Conservation (phyloP, 2,888 invertebrate species). For the Lymantria monacha region DNA sequence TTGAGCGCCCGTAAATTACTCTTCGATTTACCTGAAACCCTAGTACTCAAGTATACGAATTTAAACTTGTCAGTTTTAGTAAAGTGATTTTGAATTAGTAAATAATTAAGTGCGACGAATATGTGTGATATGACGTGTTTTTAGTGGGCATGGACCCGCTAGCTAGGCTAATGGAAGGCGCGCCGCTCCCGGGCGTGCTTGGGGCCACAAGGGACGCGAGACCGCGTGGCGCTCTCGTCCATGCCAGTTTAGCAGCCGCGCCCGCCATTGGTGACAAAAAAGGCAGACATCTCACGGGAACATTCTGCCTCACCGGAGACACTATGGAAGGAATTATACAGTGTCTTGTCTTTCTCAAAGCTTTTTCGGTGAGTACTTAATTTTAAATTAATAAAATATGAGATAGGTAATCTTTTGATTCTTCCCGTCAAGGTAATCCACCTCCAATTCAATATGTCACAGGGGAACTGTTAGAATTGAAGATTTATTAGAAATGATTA, state of each 20-base stretch:
- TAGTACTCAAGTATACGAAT: conserved; percentile 14
- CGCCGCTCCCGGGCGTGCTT: conserved; percentile 83
- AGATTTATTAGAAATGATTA: conserved; percentile 31
- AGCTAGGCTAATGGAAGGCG: conserved; percentile 90
- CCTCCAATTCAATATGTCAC: conserved; percentile 20
- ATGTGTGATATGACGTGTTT: conserved; percentile 25
- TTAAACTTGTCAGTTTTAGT: not conserved
- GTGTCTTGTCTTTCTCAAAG: conserved; percentile 95
- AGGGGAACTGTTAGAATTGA: conserved; percentile 30
- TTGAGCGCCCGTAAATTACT: conserved; percentile 40
- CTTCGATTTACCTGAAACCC: conserved; percentile 4
- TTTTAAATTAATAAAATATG: not conserved
- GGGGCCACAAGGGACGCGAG: conserved; percentile 80
- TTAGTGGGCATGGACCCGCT: conserved; percentile 88
- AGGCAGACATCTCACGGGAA: conserved; percentile 92
- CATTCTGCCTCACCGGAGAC: conserved; percentile 94
- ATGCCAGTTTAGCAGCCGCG: conserved; percentile 88
- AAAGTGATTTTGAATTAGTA: not conserved
- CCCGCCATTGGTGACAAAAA: conserved; percentile 87
- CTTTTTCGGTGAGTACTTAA: conserved; percentile 91
- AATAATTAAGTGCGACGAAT: conserved; percentile 1
- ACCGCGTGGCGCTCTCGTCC: conserved; percentile 88
- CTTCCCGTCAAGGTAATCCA: not conserved
- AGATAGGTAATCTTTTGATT: not conserved
- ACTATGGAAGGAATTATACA: conserved; percentile 97